Evolutionary conservation across 2,888 invertebrate species (phyloP).

Genomic region (Metopia argyrocephala): DNA sequence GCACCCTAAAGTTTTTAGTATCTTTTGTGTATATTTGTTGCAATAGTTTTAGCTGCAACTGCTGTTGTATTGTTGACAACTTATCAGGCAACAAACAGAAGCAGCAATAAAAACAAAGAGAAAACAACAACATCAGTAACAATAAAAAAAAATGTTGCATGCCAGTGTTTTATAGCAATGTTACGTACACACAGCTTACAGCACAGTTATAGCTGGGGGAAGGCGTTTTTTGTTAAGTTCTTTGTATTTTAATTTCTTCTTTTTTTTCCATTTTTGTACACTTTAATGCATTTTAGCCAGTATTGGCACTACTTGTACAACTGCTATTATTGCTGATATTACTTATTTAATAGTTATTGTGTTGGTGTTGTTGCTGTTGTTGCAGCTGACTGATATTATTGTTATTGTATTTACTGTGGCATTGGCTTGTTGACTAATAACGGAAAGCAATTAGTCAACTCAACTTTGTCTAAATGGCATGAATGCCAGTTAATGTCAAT

Average conservation of each 20-base stretch:
- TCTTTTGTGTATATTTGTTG: constrained; percentile 27
- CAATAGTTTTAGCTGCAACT: not conserved
- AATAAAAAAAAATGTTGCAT: constrained; percentile 47
- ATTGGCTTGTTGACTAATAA: constrained; percentile 62
- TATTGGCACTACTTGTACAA: constrained; percentile 1
- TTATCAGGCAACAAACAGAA: constrained; percentile 51
- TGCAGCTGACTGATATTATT: constrained; percentile 32
- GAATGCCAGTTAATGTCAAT: constrained; percentile 65
- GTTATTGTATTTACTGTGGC: constrained; percentile 24
- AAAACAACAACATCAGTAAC: not conserved
- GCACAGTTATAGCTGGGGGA: not conserved
- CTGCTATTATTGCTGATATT: constrained; percentile 21
- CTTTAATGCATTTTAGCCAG: not conserved
- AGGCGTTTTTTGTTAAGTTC: not conserved
- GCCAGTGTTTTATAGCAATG: not conserved
- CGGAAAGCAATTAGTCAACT: constrained; percentile 65
- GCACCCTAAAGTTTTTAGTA: not conserved
- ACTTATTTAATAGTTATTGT: constrained; percentile 12
- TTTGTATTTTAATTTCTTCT: not conserved
- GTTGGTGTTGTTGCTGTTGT: too few species aligned
- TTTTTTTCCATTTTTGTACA: not conserved
- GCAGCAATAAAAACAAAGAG: not conserved
- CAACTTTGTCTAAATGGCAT: constrained; percentile 65
- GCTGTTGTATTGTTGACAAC: constrained; percentile 52
- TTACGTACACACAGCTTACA: too few species aligned